These are phyloP conservation scores for Neocrepidodera transversa DNA, from an alignment of 2,888 invertebrate genomes.

Conservation along the genomic window DNA sequence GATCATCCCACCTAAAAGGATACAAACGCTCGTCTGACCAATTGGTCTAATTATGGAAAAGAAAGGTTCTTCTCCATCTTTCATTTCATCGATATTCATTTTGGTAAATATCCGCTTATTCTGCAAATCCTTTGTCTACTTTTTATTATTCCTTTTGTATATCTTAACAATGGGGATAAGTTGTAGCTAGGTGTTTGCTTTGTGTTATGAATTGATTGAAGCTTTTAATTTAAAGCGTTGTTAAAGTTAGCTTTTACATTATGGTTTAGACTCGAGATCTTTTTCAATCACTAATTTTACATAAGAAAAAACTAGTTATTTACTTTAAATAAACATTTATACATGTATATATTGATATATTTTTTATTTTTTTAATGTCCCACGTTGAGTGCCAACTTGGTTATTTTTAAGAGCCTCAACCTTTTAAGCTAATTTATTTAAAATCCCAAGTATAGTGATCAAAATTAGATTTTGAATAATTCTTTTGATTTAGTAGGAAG, in stretches of 20 bases:
- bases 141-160: conserved; percentile 25
- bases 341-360: too few relatives aligned
- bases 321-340: too few relatives aligned
- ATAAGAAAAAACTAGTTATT: too few relatives aligned
- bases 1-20: conserved; percentile 36
- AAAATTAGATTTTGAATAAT: too few relatives aligned
- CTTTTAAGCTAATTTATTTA: too few relatives aligned
- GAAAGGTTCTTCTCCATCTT: conserved; percentile 31
- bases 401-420: too few relatives aligned
- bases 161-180: conserved; percentile 25
- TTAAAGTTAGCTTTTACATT: not conserved
- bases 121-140: conserved; percentile 20
- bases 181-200: conserved; percentile 16
- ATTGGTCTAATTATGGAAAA: conserved; percentile 45
- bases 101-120: conserved; percentile 17
- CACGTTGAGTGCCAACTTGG: too few relatives aligned
- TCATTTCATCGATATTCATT: conserved; percentile 29
- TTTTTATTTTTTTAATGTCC: too few relatives aligned
- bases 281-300: too few relatives aligned
- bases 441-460: too few relatives aligned
- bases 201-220: conserved; percentile 20
- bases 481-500: too few relatives aligned
- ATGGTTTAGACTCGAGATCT: too few relatives aligned
- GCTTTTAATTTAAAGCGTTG: conserved; percentile 2
- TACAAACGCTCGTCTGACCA: conserved; percentile 43